phyloP scores from a whole-genome alignment of 2,797 vertebrate genomes.

The Aulostomus chinensis region DNA sequence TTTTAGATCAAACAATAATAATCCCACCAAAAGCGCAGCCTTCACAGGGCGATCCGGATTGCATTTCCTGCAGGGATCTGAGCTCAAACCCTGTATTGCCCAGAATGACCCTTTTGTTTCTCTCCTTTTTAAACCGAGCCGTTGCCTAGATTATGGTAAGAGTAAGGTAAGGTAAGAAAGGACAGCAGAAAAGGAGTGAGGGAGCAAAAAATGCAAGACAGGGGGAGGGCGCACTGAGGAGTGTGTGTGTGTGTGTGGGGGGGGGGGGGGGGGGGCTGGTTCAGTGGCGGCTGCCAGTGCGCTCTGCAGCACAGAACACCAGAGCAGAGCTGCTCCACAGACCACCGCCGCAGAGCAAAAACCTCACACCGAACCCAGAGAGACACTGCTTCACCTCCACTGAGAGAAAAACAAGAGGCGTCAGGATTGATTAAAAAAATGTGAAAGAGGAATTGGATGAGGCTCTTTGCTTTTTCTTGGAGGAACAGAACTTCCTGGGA shows the following conservation, averaged over 20 bases:
- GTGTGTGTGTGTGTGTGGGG: too few species aligned
- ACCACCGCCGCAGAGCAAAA: constrained; percentile 55
- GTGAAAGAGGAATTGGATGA: constrained; percentile 15
- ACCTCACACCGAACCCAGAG: constrained; percentile 13
- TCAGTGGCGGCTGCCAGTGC: constrained; percentile 49
- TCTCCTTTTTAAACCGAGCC: too few species aligned
- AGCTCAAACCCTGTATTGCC: too few species aligned
- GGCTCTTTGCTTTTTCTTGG: constrained; percentile 29
- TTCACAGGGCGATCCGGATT: too few species aligned
- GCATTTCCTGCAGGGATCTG: too few species aligned
- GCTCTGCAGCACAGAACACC: constrained; percentile 71
- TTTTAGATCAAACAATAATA: neutral
- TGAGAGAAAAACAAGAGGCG: constrained; percentile 19
- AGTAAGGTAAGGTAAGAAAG: constrained; percentile 9
- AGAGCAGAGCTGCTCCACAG: constrained; percentile 61
- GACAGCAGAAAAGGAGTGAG: constrained; percentile 33
- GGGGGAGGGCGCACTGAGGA: neutral
- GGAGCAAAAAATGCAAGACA: neutral
- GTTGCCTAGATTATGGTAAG: too few species aligned
- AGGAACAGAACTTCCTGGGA: constrained; percentile 51
- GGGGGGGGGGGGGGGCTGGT: neutral
- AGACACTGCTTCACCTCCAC: constrained; percentile 25
- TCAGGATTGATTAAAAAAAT: constrained; percentile 5
- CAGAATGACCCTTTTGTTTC: too few species aligned
- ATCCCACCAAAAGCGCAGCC: too few species aligned